phyloP scores from a whole-genome alignment of 1,140 invertebrate species.

The Adelges cooleyi region DNA sequence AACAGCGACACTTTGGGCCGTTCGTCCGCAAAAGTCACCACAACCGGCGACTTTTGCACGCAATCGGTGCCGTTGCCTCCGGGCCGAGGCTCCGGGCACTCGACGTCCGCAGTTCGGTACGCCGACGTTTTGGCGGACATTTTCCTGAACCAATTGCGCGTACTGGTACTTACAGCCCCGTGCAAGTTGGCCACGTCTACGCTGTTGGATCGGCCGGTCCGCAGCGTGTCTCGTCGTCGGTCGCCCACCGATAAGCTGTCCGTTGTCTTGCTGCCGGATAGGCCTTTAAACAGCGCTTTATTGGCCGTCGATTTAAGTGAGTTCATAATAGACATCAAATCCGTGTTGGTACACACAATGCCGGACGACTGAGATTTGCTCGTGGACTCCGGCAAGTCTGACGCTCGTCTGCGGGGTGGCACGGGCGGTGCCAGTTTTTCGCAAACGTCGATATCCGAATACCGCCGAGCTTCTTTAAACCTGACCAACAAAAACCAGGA shows the following conservation, averaged over 20 bases:
- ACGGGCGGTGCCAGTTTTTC: conserved; percentile 38
- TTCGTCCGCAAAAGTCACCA: conserved; percentile 38
- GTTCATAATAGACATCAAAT: conserved; percentile 63
- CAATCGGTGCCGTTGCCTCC: conserved; percentile 36
- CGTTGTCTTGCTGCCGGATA: conserved; percentile 34
- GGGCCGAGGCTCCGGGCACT: conserved; percentile 63
- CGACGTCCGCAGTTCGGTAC: conserved; percentile 37
- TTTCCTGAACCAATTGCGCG: conserved; percentile 9
- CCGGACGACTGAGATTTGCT: conserved; percentile 36
- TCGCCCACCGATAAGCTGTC: conserved; percentile 34
- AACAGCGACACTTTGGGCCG: conserved; percentile 14
- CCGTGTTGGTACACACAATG: conserved; percentile 65
- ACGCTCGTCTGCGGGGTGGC: conserved; percentile 34
- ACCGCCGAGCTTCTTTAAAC: conserved; percentile 31
- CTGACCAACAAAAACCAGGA: too few species aligned
- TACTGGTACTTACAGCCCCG: not conserved
- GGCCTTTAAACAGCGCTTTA: conserved; percentile 32
- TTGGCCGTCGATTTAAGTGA: conserved; percentile 52
- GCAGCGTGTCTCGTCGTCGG: conserved; percentile 44
- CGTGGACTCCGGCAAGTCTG: conserved; percentile 30
- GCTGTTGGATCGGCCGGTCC: conserved; percentile 60
- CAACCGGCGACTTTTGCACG: conserved; percentile 34
- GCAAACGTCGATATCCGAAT: conserved; percentile 32
- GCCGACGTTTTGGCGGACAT: conserved; percentile 32
- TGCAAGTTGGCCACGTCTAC: conserved; percentile 62